These are phyloP conservation scores for Anthoscopus minutus DNA, from an alignment of 2,113 vertebrate genomes.

Conservation along the genomic window DNA sequence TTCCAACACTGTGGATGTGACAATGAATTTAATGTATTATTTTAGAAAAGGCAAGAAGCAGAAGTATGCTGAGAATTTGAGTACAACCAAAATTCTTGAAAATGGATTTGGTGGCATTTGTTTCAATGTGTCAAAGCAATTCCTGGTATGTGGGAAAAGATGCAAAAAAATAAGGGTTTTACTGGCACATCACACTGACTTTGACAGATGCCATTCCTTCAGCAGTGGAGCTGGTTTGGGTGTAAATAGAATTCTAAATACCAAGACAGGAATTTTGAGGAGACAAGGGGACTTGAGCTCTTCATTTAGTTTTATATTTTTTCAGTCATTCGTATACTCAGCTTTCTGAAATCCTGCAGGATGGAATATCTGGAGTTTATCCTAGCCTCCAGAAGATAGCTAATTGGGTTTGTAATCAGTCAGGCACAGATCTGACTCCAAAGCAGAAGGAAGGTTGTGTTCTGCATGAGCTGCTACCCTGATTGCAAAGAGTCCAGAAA, in stretches of 20 bases:
- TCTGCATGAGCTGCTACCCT: not conserved
- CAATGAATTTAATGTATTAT: not conserved
- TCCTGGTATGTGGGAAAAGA: conserved; percentile 7
- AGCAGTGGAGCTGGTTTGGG: not conserved
- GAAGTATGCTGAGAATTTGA: not conserved
- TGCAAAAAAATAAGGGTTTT: conserved; percentile 21
- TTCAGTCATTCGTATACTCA: not conserved
- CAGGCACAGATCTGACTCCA: not conserved
- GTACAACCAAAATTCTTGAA: not conserved
- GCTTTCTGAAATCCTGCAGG: not conserved
- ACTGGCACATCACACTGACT: conserved; percentile 17
- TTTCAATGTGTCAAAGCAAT: conserved; percentile 24
- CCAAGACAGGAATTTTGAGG: not conserved
- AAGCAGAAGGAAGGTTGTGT: not conserved
- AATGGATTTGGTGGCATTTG: not conserved
- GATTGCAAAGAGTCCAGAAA: not conserved
- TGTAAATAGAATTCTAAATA: conserved; percentile 27
- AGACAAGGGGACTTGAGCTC: not conserved
- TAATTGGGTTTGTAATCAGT: not conserved
- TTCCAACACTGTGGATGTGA: not conserved
- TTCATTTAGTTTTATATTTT: not conserved
- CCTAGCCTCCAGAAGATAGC: not conserved
- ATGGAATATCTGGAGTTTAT: not conserved
- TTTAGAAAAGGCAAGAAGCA: not conserved
- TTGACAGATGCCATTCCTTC: conserved; percentile 28